Percentiles rank a stretch among this genome's conserved stretches.
Conservation (phyloP, 1,140 invertebrate genomes). For the Latrodectus geometricus region DNA sequence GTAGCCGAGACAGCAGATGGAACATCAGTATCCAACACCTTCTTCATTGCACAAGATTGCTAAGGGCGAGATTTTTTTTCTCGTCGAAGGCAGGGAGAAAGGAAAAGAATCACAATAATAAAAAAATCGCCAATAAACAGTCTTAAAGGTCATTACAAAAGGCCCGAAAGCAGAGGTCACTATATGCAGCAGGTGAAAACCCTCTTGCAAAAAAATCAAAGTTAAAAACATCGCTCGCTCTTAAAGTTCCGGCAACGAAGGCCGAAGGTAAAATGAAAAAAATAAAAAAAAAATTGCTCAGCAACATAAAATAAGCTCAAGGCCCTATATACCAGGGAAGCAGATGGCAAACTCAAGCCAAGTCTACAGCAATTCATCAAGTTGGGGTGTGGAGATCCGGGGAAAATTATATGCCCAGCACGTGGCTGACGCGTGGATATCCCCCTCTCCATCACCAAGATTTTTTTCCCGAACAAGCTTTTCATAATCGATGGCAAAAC, state of each 20-base stretch:
- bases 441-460: background rate
- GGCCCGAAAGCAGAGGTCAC: background rate
- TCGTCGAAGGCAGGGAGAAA: background rate
- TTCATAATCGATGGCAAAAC: background rate
- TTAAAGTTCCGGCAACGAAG: constrained; percentile 25
- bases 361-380: constrained; percentile 48
- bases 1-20: background rate
- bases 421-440: constrained; percentile 47
- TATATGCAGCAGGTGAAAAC: background rate
- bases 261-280: background rate
- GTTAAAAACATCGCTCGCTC: constrained; percentile 16
- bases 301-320: constrained; percentile 42
- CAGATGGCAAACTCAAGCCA: constrained; percentile 30
- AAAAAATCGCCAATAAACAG: constrained; percentile 1
- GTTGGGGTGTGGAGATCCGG: constrained; percentile 45
- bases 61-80: background rate
- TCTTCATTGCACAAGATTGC: background rate
- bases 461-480: background rate
- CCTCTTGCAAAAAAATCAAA: constrained; percentile 1
- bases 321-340: background rate
- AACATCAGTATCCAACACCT: background rate
- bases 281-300: background rate
- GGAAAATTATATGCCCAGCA: constrained; percentile 54
- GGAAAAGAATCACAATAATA: background rate
- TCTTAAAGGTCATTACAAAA: background rate